Percentiles rank a stretch among this genome's conserved stretches.
phyloP scores from a whole-genome alignment of 2,888 invertebrate genomes.

The Drosophila buzzatii region DNA sequence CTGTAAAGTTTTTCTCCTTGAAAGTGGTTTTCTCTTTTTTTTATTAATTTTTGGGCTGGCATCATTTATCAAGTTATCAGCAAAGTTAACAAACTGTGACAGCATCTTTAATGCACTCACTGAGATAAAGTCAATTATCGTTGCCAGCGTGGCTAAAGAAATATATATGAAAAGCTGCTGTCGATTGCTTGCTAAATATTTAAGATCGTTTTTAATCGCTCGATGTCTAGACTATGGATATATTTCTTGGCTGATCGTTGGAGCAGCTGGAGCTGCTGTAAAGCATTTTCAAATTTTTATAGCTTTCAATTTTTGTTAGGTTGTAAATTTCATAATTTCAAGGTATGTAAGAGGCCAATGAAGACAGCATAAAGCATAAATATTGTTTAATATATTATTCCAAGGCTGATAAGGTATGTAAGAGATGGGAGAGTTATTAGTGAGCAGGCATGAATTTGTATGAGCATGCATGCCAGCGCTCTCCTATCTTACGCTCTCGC shows the following conservation, averaged over 20 bases:
- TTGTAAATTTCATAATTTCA: neutral
- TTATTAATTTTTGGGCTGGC: slow-evolving; percentile 26
- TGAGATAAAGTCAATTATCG: slow-evolving; percentile 38
- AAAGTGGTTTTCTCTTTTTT: slow-evolving; percentile 5
- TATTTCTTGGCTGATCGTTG: neutral
- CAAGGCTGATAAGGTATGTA: too few species aligned
- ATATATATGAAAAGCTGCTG: neutral
- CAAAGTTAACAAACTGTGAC: slow-evolving; percentile 32
- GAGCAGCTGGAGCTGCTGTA: neutral
- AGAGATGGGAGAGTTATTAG: too few species aligned
- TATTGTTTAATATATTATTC: too few species aligned
- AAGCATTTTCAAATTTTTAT: neutral
- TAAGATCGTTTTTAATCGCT: neutral
- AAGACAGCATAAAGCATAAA: too few species aligned
- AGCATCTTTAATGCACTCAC: slow-evolving; percentile 32
- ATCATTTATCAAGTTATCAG: slow-evolving; percentile 51
- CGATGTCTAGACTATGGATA: neutral
- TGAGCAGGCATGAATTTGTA: too few species aligned
- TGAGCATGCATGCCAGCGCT: too few species aligned
- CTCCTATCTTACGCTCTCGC: too few species aligned
- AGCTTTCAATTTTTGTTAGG: neutral
- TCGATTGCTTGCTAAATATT: neutral
- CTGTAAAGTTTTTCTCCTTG: slow-evolving; percentile 11
- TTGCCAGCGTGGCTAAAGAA: neutral
- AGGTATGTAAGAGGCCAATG: too few species aligned